These are phyloP conservation scores for Coccyzus lansbergi DNA, from an alignment of 2,797 vertebrate species.

Conservation along the genomic window DNA sequence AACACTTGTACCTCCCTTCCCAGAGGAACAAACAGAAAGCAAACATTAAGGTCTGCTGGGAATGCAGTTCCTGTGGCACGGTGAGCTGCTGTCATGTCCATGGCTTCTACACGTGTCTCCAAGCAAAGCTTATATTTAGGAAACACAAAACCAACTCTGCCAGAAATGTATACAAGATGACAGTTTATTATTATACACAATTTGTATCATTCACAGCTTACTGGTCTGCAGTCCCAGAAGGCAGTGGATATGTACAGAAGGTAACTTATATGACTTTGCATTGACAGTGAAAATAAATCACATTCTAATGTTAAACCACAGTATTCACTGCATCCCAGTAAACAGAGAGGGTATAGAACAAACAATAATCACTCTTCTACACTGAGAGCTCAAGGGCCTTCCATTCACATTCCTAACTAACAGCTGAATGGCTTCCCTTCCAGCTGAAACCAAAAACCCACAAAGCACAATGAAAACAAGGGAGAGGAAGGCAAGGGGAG, in stretches of 20 bases:
- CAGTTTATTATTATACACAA: slow-evolving; percentile 38
- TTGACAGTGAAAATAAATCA: slow-evolving; percentile 44
- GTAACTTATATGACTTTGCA: neutral
- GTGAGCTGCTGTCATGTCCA: neutral
- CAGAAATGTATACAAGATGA: neutral
- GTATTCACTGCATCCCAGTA: slow-evolving; percentile 27
- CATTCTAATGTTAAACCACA: slow-evolving; percentile 11
- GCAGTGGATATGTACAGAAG: neutral
- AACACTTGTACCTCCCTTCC: neutral
- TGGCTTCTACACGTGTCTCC: neutral
- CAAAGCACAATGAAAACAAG: neutral
- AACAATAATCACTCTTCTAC: neutral
- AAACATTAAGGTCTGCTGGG: neutral
- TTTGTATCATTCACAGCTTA: slow-evolving; percentile 43
- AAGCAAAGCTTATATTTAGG: neutral
- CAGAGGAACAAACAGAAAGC: neutral
- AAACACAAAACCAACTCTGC: neutral
- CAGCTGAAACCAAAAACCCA: neutral
- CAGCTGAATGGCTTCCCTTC: neutral
- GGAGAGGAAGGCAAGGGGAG: neutral
- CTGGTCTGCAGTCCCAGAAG: neutral
- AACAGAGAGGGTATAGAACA: neutral
- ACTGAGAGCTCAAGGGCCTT: neutral
- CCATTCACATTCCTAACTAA: neutral
- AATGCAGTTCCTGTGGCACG: neutral